Evolutionary conservation across 2,113 vertebrate genomes (phyloP).

Genomic region (Tetrao urogallus): DNA sequence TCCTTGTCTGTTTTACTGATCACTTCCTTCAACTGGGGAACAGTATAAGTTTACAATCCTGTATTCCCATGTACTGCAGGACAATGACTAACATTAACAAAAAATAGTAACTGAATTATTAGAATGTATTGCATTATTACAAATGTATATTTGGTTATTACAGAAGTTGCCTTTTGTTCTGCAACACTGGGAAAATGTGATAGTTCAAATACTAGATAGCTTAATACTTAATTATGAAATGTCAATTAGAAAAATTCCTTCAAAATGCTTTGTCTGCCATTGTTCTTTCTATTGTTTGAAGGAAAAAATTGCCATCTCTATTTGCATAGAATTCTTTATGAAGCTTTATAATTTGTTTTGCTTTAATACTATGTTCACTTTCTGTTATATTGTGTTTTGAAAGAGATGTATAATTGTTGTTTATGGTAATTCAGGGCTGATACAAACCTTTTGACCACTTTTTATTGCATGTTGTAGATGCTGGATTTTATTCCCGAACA

Average conservation of each 20-base stretch:
- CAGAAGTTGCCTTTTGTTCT: background rate
- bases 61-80: background rate
- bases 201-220: background rate
- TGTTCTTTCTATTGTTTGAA: background rate
- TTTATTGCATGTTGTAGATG: background rate
- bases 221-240: background rate
- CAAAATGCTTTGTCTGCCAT: background rate
- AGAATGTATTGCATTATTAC: background rate
- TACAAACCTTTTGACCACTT: background rate
- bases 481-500: background rate
- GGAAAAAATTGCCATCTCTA: background rate
- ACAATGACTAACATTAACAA: no score
- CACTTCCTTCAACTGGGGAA: background rate
- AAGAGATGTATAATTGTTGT: background rate
- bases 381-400: background rate
- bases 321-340: background rate
- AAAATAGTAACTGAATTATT: background rate
- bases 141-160: background rate
- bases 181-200: background rate
- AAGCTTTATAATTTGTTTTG: background rate
- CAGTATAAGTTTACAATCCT: background rate
- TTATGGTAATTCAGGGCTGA: background rate
- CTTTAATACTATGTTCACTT: background rate
- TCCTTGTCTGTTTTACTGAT: background rate
- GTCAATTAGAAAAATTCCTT: background rate